Conservation (phyloP, 2,797 vertebrate species). For the Coracias cyanogaster region DNA sequence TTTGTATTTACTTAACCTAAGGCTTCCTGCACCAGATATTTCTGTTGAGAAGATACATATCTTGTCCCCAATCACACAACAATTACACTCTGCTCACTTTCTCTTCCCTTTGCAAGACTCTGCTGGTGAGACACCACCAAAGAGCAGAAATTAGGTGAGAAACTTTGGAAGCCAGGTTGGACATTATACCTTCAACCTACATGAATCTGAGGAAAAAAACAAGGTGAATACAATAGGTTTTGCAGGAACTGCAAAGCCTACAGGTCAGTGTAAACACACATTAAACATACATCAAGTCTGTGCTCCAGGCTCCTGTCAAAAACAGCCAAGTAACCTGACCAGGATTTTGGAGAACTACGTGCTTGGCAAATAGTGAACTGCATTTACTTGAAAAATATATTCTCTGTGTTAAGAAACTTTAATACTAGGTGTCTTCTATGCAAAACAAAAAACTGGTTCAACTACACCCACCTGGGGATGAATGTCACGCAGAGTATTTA, state of each 20-base stretch:
- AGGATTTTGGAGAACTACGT: not conserved
- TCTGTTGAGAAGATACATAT: not conserved
- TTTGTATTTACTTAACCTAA: not conserved
- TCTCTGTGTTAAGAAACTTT: not conserved
- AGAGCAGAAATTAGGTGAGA: not conserved
- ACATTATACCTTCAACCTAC: not conserved
- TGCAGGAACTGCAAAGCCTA: not conserved
- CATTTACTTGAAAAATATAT: not conserved
- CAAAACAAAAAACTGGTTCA: not conserved
- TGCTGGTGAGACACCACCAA: not conserved
- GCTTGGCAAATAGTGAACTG: not conserved
- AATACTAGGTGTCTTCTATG: not conserved
- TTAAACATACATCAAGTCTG: not conserved
- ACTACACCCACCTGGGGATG: not conserved
- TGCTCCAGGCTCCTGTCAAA: not conserved
- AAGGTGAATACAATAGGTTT: not conserved
- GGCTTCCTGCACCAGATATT: not conserved
- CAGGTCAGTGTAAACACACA: not conserved
- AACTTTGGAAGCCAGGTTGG: not conserved
- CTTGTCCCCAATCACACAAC: not conserved
- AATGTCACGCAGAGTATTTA: not conserved
- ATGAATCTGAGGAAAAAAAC: not conserved
- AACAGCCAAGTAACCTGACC: not conserved
- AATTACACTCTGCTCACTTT: not conserved
- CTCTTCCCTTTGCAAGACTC: not conserved